phyloP scores from a whole-genome alignment of 2,113 vertebrate genomes.

The Anoura caudifer region DNA sequence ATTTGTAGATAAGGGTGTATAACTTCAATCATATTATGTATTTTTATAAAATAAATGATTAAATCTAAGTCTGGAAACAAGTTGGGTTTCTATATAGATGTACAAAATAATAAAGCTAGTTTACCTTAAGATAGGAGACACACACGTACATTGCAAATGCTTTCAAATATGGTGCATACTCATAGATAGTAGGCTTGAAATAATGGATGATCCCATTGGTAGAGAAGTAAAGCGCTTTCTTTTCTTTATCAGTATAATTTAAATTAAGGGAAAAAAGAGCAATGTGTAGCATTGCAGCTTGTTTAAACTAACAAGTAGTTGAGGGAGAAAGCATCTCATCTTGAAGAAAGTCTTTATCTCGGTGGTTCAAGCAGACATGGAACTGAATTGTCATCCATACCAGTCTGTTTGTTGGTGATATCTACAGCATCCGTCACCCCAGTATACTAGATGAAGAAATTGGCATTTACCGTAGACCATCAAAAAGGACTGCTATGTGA shows the following conservation, averaged over 20 bases:
- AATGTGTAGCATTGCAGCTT: background rate
- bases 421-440: background rate
- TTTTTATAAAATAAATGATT: background rate
- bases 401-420: background rate
- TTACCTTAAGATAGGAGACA: background rate
- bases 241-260: background rate
- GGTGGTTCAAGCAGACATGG: background rate
- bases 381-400: background rate
- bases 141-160: background rate
- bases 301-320: background rate
- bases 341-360: background rate
- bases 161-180: background rate
- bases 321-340: background rate
- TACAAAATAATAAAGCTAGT: background rate
- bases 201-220: background rate
- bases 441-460: background rate
- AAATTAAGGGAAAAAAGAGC: background rate
- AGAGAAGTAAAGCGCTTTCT: background rate
- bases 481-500: background rate
- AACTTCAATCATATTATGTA: background rate
- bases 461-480: background rate
- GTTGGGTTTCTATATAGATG: background rate
- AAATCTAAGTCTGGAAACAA: background rate
- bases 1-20: background rate
- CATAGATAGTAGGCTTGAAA: background rate